Base-by-base conservation (phyloP, 2,888 invertebrate genomes). In the Rhorus exstirpatorius region DNA sequence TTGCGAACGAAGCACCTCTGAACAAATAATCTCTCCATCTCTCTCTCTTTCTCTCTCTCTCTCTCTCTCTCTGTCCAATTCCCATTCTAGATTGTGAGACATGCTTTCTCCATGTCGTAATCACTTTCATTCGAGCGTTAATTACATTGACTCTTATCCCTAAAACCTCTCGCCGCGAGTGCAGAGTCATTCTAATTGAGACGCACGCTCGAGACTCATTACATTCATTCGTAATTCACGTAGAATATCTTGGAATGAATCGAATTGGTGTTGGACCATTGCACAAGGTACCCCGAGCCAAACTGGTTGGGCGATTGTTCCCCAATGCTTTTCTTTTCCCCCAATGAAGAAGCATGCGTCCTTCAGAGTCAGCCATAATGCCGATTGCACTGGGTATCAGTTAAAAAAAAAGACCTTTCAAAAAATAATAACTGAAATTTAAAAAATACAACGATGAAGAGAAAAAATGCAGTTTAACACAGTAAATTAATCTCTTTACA, bases 111-210 rank as follows among this genome's bases (percentile, higher is more conserved):
- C 61, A 74, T 77, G 44, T 70, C 76, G 77, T 85, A 85, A 83
- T 82, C 78, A 83, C 83, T 85, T 82, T 85, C 85, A 65, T 82
- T 78, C 63, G 76, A 72, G 82, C 70, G 72, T 79, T 84, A 79
- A 84, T 84, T 82, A 81, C 84, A 84, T 81, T 70, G 84, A 81
- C 70, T 79, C 75, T 74, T 41, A 70, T 44, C 44, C 65, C 60
- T n/a, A n/a, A 49, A 74, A 51, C 41, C 46, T 60, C 41, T 35
- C 46, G 46, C 17, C 35, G 53, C 31, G 17, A 35, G 51, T 35
- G 24, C n/a, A 51, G 65, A 63, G 55, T 26, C 63, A 72, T 75
- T 82, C 51, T 75, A 82, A 82, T 82, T 75, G 70, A 71, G 75
- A 79, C 61, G 60, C 76, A 44, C 61, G 51, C 21, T 79, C 58